These are phyloP conservation scores for Austrolebias charrua DNA, from an alignment of 2,797 vertebrate genomes.

Conservation along the genomic window DNA sequence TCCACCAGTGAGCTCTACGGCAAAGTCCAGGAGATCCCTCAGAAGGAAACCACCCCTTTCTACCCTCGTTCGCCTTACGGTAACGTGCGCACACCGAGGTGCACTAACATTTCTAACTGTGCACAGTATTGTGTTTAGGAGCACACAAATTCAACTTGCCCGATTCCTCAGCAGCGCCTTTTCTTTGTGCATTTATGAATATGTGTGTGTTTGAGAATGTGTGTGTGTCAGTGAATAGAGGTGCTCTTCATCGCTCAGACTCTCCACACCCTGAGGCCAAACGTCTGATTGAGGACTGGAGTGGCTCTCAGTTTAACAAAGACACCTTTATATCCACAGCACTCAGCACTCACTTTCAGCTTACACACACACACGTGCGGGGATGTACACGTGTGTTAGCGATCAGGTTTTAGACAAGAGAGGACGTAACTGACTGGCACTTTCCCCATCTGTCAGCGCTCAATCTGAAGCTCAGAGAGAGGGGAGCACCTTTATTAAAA, in stretches of 20 bases:
- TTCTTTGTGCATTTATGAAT: conserved; percentile 26
- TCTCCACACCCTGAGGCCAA: conserved; percentile 66
- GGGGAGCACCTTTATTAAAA: conserved; percentile 47
- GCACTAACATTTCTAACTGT: no score
- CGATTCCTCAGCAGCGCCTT: conserved; percentile 24
- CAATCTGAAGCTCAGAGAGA: conserved; percentile 57
- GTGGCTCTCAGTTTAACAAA: conserved; percentile 76
- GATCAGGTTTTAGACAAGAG: conserved; percentile 63
- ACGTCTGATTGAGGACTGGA: conserved; percentile 68
- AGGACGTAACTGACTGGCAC: conserved; percentile 59
- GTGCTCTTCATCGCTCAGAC: conserved; percentile 51
- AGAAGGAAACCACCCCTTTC: conserved; percentile 96
- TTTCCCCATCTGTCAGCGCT: conserved; percentile 73
- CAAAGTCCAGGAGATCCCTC: conserved; percentile 98
- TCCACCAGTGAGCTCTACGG: conserved; percentile 97
- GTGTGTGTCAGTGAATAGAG: conserved; percentile 34
- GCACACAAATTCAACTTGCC: conserved; percentile 23
- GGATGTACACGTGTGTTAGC: conserved; percentile 48
- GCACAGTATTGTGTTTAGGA: no score
- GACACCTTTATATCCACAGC: conserved; percentile 77
- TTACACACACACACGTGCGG: conserved; percentile 21
- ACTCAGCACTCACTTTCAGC: no score
- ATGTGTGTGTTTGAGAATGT: conserved; percentile 19
- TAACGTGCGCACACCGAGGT: conserved; percentile 60
- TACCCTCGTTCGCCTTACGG: conserved; percentile 97